phyloP scores from a whole-genome alignment of 2,113 vertebrate genomes.

The Meriones unguiculatus region DNA sequence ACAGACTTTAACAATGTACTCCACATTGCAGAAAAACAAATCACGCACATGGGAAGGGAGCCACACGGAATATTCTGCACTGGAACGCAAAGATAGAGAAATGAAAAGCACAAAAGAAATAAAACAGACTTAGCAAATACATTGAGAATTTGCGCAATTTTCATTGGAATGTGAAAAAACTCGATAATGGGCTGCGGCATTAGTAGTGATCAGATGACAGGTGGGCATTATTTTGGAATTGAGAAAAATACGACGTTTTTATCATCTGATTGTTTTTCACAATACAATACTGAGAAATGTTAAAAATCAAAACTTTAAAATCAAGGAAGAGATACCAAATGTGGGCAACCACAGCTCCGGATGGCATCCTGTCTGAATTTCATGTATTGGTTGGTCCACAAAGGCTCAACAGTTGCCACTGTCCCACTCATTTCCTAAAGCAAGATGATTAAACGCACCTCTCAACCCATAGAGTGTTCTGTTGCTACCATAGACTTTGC shows the following conservation, averaged over 20 bases:
- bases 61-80: constrained; percentile 18
- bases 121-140: background rate
- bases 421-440: background rate
- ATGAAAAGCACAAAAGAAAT: constrained; percentile 25
- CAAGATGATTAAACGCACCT: background rate
- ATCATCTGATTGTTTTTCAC: background rate
- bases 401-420: background rate
- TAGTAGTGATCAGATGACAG: constrained; percentile 1
- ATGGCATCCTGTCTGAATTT: background rate
- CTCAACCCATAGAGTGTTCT: background rate
- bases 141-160: background rate
- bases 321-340: background rate
- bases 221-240: constrained; percentile 26
- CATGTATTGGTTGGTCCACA: background rate
- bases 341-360: background rate
- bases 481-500: background rate
- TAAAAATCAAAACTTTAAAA: background rate
- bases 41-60: background rate
- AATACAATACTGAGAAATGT: background rate
- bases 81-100: constrained; percentile 6
- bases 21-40: background rate
- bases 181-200: background rate
- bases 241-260: background rate
- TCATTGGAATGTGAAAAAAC: background rate
- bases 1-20: background rate